phyloP scores from a whole-genome alignment of 1,140 invertebrate species.

The Heliconius himera region DNA sequence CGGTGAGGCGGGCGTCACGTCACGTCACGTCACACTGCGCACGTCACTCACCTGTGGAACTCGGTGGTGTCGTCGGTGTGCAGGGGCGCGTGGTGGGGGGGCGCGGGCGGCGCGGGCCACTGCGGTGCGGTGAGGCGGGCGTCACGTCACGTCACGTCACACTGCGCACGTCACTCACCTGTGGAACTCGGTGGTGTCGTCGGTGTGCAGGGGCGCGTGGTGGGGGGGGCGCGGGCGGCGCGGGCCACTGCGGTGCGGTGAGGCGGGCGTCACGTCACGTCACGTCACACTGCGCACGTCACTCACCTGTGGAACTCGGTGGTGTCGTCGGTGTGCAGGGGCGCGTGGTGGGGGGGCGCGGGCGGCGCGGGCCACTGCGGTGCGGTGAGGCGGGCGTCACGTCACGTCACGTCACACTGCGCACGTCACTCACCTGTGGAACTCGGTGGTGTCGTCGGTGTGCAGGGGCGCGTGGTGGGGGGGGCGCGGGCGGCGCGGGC shows the following conservation, averaged over 20 bases:
- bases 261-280: conserved; percentile 91
- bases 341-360: conserved; percentile 84
- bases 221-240: conserved; percentile 81
- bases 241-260: conserved; percentile 95
- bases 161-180: conserved; percentile 49
- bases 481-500: conserved; percentile 86
- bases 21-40: conserved; percentile 65
- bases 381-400: conserved; percentile 92
- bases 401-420: conserved; percentile 68
- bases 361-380: conserved; percentile 94
- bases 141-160: conserved; percentile 74
- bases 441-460: conserved; percentile 98
- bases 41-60: conserved; percentile 89
- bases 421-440: conserved; percentile 86
- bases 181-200: conserved; percentile 99
- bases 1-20: conserved; percentile 92
- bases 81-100: conserved; percentile 88
- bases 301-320: conserved; percentile 94
- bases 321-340: conserved; percentile 97
- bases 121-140: conserved; percentile 93
- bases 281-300: not conserved
- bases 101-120: conserved; percentile 90
- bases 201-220: conserved; percentile 95
- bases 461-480: conserved; percentile 92
- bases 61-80: conserved; percentile 98